Percentiles rank a stretch among this genome's conserved stretches.
phyloP scores from a whole-genome alignment of 2,113 vertebrate species.

The Rhinopomastus cyanomelas region DNA sequence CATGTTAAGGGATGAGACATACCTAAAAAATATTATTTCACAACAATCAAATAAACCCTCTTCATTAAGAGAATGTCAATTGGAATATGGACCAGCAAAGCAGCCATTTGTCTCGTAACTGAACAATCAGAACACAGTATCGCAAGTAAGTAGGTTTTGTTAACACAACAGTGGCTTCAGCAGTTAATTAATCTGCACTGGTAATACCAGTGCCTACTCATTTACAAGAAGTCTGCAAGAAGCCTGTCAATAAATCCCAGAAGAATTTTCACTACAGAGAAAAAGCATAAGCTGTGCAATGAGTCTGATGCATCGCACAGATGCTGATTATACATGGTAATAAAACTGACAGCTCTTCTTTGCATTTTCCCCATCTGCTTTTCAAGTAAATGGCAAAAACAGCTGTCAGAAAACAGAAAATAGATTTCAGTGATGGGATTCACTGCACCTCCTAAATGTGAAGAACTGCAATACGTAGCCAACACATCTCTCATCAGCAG shows the following conservation, averaged over 20 bases:
- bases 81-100: background rate
- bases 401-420: conserved; percentile 68
- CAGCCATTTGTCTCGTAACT: background rate
- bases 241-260: conserved; percentile 22
- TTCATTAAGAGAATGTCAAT: background rate
- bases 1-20: background rate
- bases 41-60: background rate
- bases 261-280: conserved; percentile 50
- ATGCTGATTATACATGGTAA: conserved; percentile 74
- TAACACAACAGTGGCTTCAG: background rate
- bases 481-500: conserved; percentile 5
- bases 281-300: conserved; percentile 39
- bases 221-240: conserved; percentile 14
- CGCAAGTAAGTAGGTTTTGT: background rate
- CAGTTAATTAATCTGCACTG: conserved; percentile 2
- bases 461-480: conserved; percentile 1
- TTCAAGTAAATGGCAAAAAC: conserved; percentile 75
- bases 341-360: conserved; percentile 73
- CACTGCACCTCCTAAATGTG: conserved; percentile 47
- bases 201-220: background rate
- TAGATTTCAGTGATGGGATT: conserved; percentile 45
- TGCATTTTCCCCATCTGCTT: conserved; percentile 75
- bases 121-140: background rate
- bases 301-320: conserved; percentile 67
- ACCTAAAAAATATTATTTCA: background rate